A percentile compares a stretch with the other conserved stretches of the same genome.
Conservation (phyloP, 1,140 invertebrate species). For the Mycetomoellerius zeteki region DNA sequence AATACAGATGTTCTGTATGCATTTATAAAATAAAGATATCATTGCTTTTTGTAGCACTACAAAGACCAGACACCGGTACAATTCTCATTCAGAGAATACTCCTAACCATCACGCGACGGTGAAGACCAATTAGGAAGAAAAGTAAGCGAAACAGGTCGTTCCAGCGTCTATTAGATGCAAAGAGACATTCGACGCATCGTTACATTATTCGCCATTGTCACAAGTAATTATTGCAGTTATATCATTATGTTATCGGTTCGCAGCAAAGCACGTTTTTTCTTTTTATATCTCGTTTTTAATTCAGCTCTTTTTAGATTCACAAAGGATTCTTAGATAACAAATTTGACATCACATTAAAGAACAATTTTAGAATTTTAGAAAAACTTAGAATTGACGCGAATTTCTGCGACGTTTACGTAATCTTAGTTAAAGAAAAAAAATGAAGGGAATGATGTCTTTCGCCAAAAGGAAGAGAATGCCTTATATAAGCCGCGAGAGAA, state of each 20-base stretch:
- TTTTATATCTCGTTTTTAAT: conserved; percentile 29
- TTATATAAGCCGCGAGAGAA: conserved; percentile 57
- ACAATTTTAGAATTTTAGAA: conserved; percentile 64
- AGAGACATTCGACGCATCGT: conserved; percentile 35
- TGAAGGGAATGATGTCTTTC: background rate
- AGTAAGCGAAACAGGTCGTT: conserved; percentile 16
- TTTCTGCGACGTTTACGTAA: conserved; percentile 62
- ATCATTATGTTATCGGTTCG: conserved; percentile 54
- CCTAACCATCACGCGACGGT: background rate
- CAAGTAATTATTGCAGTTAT: conserved; percentile 44
- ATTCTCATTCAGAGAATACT: conserved; percentile 42
- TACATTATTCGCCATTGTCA: conserved; percentile 14
- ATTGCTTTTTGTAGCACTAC: background rate
- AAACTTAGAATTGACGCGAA: conserved; percentile 65
- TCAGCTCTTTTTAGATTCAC: background rate
- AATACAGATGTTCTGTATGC: conserved; percentile 1
- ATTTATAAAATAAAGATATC: conserved; percentile 11
- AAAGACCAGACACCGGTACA: conserved; percentile 3
- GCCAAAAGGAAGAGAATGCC: background rate
- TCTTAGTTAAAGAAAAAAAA: background rate
- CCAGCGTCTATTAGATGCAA: conserved; percentile 22
- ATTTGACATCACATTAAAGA: conserved; percentile 26
- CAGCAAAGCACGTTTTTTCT: conserved; percentile 12
- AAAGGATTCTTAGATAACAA: conserved; percentile 8
- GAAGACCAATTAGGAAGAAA: conserved; percentile 52